Conservation (phyloP, 2,888 invertebrate species). For the Digitonthophagus gazella region DNA sequence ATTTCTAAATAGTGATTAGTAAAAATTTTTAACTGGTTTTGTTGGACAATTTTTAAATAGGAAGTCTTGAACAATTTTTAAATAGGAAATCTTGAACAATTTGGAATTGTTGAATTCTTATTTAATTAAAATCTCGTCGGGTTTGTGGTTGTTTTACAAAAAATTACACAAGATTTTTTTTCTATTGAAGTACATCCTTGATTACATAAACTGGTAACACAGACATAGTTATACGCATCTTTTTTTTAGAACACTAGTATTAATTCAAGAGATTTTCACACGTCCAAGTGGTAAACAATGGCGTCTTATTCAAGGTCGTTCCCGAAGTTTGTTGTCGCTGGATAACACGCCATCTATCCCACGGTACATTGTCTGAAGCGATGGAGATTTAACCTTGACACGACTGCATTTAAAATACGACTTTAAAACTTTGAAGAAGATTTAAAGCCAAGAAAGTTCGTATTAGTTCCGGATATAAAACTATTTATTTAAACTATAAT, state of each 20-base stretch:
- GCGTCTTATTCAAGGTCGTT: constrained; percentile 43
- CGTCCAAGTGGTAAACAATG: constrained; percentile 35
- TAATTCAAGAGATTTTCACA: constrained; percentile 35
- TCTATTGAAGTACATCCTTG: constrained; percentile 3
- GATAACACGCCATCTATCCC: constrained; percentile 38
- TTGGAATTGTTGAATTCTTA: too few relatives aligned
- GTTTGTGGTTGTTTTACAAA: not conserved
- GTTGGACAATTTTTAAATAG: not conserved
- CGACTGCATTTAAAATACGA: not conserved
- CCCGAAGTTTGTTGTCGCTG: constrained; percentile 41
- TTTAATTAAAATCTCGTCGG: too few relatives aligned
- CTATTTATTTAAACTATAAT: too few relatives aligned
- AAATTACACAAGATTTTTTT: not conserved
- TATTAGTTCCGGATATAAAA: too few relatives aligned
- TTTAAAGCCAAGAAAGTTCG: not conserved
- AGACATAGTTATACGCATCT: constrained; percentile 16
- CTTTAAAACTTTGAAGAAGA: not conserved
- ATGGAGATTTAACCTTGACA: constrained; percentile 10
- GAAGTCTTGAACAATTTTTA: too few relatives aligned
- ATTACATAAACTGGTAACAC: constrained; percentile 15
- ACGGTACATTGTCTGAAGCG: constrained; percentile 15
- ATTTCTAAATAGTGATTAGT: not conserved
- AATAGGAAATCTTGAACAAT: too few relatives aligned
- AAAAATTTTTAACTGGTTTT: not conserved
- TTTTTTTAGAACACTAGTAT: constrained; percentile 9